Evolutionary conservation across 2,888 invertebrate species (phyloP), one percentile per base, ranked within the genome.

Genomic region (Aphidius colemani): DNA sequence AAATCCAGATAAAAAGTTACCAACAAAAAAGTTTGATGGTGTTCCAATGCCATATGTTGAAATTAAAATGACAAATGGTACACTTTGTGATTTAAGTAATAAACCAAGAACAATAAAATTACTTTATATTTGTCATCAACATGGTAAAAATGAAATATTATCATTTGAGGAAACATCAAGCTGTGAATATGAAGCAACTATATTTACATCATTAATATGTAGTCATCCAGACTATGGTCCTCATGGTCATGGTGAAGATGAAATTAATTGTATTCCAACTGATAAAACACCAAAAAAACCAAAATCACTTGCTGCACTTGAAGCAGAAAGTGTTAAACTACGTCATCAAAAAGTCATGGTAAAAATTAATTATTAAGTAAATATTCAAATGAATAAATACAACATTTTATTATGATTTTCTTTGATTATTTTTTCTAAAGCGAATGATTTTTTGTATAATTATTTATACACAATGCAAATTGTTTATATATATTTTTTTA

Each of bases 181-280:
- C 0, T 98, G 98, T 78, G 93, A 95, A 81, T 98, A 98, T 79
- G 97, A 98, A 83, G 90, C 90, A 3, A 89, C 98, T 10, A 92
- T 98, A 10, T 85, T 97, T 30, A 94, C 97, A 0, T 91, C 94
- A 0, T 83, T 91, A 8, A 85, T 99, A 1, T 99, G 99, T 77
- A 85, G 86, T 45, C 97, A 98, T 85, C 96, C 97, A 0, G 89
- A 89, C 66, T 99, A 93, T 77, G 91, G 90, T 74, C 89, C 92
- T 0, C 89, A 89, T 75, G 91, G 92, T 72, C 88, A 89, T 4
- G 90, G 89, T 11, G 93, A 94, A 78, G 89, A 92, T 73, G 84
- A 87, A 30, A 93, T 95, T 40, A 89, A 88, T 72, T 95, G 95
- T 75, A 77, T 87, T 10, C 89, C 94, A 1, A 72, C 90, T 0